Evolutionary conservation across 2,888 invertebrate genomes (phyloP).

Genomic region (Chaitophorus viminalis): DNA sequence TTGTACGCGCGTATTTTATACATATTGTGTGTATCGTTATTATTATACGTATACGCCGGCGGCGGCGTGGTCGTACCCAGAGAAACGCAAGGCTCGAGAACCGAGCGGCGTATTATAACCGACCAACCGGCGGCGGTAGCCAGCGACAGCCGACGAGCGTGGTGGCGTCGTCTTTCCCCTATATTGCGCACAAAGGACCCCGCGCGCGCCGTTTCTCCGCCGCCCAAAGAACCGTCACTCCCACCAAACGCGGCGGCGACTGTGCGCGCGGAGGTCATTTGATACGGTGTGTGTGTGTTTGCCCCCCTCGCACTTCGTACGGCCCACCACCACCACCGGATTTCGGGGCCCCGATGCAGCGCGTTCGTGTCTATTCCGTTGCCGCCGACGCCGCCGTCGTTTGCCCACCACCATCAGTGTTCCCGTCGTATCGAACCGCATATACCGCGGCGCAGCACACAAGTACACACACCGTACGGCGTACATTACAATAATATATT

Average conservation of each 20-base stretch:
- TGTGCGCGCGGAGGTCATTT: conserved; percentile 52
- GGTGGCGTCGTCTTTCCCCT: conserved; percentile 60
- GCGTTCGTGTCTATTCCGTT: conserved; percentile 47
- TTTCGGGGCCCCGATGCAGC: conserved; percentile 57
- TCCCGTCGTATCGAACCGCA: conserved; percentile 59
- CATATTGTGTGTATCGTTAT: neutral
- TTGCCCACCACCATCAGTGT: conserved; percentile 56
- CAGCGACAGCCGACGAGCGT: conserved; percentile 56
- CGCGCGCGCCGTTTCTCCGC: conserved; percentile 23
- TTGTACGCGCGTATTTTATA: neutral
- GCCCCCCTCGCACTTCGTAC: neutral
- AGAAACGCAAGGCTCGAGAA: conserved; percentile 24
- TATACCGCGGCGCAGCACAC: conserved; percentile 42
- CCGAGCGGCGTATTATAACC: conserved; percentile 19
- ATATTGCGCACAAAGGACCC: conserved; percentile 58
- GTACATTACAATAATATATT: too few species aligned
- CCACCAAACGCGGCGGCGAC: conserved; percentile 21
- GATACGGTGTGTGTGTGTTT: conserved; percentile 40
- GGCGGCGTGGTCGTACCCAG: neutral
- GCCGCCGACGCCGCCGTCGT: conserved; percentile 38
- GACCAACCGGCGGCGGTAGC: conserved; percentile 40
- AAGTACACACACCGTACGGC: neutral
- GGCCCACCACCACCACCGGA: conserved; percentile 19
- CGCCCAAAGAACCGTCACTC: conserved; percentile 5
- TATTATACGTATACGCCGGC: neutral